A percentile compares a stretch with the other conserved stretches of the same genome.
These are phyloP conservation scores for Plestiodon gilberti DNA, from an alignment of 2,113 vertebrate species.

Conservation along the genomic window DNA sequence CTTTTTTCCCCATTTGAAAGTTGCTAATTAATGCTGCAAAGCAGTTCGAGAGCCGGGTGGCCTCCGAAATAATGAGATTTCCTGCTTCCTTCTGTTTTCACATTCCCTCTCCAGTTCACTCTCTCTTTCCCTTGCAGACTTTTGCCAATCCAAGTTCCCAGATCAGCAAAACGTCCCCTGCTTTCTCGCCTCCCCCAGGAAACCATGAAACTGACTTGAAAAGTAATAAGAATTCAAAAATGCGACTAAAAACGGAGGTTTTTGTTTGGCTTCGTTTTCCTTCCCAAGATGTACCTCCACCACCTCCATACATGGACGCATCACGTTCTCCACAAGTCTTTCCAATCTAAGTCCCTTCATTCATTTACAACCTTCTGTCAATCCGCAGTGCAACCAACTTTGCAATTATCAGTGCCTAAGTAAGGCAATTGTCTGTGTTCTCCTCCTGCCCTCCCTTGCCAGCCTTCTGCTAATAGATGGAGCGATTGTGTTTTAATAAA, in stretches of 20 bases:
- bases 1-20: background rate
- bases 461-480: constrained; percentile 33
- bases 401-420: background rate
- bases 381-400: fast-evolving
- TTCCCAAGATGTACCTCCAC: background rate
- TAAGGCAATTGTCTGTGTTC: background rate
- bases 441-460: background rate
- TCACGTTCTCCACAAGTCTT: background rate
- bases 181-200: background rate
- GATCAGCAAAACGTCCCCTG: background rate
- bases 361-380: background rate
- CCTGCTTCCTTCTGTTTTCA: background rate
- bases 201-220: background rate
- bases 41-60: fast-evolving
- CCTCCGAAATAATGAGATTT: background rate
- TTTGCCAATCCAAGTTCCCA: background rate
- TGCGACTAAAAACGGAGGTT: background rate
- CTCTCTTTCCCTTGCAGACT: background rate
- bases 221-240: background rate
- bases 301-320: background rate
- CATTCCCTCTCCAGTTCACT: background rate
- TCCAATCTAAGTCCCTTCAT: background rate
- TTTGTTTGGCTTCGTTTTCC: background rate
- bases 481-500: constrained; percentile 77
- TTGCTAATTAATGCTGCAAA: background rate